phyloP scores from a whole-genome alignment of 2,113 vertebrate species.

The Oncorhynchus clarkii region DNA sequence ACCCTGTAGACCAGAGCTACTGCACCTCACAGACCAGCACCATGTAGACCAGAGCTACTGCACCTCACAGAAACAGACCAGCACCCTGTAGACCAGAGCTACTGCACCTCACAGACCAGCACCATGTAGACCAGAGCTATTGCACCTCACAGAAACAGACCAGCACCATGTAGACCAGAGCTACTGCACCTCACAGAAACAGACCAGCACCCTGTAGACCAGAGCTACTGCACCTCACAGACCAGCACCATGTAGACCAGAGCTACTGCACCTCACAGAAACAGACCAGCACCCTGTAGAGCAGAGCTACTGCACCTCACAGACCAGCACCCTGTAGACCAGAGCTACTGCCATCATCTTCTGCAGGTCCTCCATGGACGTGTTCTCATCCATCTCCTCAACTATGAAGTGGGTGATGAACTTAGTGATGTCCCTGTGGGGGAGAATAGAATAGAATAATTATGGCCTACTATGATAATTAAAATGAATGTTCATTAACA shows the following conservation, averaged over 20 bases:
- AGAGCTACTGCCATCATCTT: conserved; percentile 97
- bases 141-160: conserved; percentile 83
- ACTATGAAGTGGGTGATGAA: conserved; percentile 95
- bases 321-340: conserved; percentile 92
- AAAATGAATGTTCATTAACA: no score
- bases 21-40: no score
- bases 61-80: no score
- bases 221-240: no score
- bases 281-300: no score
- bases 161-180: conserved; percentile 90
- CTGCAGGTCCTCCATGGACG: conserved; percentile 93
- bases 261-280: no score
- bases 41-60: no score
- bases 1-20: no score
- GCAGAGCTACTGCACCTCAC: conserved; percentile 64
- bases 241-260: conserved; percentile 27
- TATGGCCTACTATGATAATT: no score
- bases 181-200: conserved; percentile 63
- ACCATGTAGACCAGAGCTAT: conserved; percentile 74
- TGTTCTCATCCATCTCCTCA: conserved; percentile 96
- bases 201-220: no score
- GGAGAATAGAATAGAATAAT: conserved; percentile 18
- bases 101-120: no score
- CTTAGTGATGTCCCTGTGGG: conserved; percentile 88
- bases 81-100: no score